These are phyloP conservation scores for Macropodus opercularis DNA, from an alignment of 2,797 vertebrate species.

Conservation along the genomic window DNA sequence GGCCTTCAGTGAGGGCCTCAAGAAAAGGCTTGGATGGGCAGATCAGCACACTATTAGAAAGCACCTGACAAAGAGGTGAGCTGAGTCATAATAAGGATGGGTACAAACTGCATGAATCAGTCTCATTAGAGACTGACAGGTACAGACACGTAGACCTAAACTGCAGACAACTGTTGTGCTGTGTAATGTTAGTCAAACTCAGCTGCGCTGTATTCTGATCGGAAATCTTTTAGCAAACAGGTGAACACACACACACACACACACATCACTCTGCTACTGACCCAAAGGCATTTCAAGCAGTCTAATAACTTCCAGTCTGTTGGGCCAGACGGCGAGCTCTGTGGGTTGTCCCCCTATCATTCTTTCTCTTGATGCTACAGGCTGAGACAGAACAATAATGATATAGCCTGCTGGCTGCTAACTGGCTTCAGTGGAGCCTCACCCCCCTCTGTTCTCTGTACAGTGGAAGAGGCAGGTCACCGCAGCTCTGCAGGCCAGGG, in stretches of 20 bases:
- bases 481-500: conserved; percentile 47
- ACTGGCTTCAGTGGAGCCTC: conserved; percentile 21
- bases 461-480: conserved; percentile 58
- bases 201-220: not conserved
- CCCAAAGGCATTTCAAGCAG: conserved; percentile 36
- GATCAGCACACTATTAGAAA: conserved; percentile 19
- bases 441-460: conserved; percentile 36
- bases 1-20: conserved; percentile 10
- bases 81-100: conserved; percentile 39
- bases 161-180: not conserved
- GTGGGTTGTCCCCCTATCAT: conserved; percentile 28
- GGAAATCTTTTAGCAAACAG: conserved; percentile 24
- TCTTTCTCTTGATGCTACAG: conserved; percentile 31
- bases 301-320: conserved; percentile 62
- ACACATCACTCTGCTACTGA: conserved; percentile 1
- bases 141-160: conserved; percentile 15
- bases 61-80: conserved; percentile 9
- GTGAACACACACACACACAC: conserved; percentile 33
- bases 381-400: conserved; percentile 52
- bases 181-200: not conserved
- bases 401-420: conserved; percentile 39
- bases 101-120: conserved; percentile 22
- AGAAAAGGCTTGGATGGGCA: conserved; percentile 4
- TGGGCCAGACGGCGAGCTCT: conserved; percentile 41
- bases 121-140: not conserved